Evolutionary conservation across 2,113 vertebrate genomes (phyloP).

Genomic region (Archilochus colubris): DNA sequence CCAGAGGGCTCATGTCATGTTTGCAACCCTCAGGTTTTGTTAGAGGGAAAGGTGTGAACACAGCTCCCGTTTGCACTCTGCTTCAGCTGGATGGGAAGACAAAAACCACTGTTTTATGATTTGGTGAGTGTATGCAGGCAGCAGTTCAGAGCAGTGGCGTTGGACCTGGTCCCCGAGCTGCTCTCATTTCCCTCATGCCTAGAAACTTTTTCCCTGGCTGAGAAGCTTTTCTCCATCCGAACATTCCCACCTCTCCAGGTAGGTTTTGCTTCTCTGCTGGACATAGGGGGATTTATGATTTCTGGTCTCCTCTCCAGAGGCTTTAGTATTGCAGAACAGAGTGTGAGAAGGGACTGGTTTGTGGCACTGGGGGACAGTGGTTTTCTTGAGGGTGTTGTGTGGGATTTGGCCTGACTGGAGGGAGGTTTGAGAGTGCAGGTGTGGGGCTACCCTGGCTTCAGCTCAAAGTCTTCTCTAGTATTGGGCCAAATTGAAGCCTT

Average conservation of each 20-base stretch:
- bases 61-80: background rate
- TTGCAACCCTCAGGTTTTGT: background rate
- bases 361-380: background rate
- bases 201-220: background rate
- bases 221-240: background rate
- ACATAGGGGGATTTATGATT: background rate
- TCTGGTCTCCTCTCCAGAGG: background rate
- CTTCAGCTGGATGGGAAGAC: background rate
- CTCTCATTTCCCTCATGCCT: background rate
- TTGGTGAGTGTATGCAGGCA: background rate
- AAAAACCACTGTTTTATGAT: fast-evolving
- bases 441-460: fast-evolving
- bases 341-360: background rate
- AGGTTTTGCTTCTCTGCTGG: background rate
- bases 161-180: background rate
- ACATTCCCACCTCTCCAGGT: background rate
- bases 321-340: background rate
- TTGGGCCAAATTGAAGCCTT: background rate
- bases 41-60: background rate
- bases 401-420: background rate
- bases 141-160: no score
- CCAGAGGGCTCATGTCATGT: background rate
- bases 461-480: background rate
- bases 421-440: background rate
- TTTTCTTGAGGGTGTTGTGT: background rate